Evolutionary conservation across 2,797 vertebrate genomes (phyloP).

Genomic region (Tenualosa ilisha): DNA sequence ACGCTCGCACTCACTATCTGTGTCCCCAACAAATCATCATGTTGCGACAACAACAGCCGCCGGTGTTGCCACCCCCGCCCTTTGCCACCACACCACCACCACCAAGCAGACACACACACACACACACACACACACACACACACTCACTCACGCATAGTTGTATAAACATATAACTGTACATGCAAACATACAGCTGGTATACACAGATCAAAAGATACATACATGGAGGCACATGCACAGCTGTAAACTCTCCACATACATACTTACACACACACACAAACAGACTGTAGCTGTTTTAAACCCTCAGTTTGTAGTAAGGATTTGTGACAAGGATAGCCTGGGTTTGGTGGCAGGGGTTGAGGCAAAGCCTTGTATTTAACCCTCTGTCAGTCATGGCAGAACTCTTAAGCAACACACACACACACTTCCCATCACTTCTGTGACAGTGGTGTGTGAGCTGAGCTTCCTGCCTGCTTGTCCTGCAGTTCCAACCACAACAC

Average conservation of each 20-base stretch:
- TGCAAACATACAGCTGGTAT: not conserved
- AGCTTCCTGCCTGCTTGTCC: not conserved
- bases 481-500: not conserved
- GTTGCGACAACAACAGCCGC: constrained; percentile 15
- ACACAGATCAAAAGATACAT: constrained; percentile 7
- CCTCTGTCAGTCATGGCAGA: not conserved
- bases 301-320: too few species aligned
- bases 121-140: not conserved
- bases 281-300: not conserved
- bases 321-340: too few species aligned
- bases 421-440: not conserved
- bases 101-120: not conserved
- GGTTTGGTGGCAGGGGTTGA: too few species aligned
- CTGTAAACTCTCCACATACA: not conserved
- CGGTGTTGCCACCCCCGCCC: not conserved
- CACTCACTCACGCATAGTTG: too few species aligned
- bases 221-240: not conserved
- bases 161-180: not conserved
- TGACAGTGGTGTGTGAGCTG: not conserved
- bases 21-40: constrained; percentile 16
- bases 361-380: not conserved
- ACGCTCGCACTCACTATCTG: not conserved
- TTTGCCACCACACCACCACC: not conserved
- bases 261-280: constrained; percentile 16
- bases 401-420: not conserved